Evolutionary conservation across 2,888 invertebrate species (phyloP), one percentile per base, ranked within the genome.

Genomic region (Priocnemis perturbator): DNA sequence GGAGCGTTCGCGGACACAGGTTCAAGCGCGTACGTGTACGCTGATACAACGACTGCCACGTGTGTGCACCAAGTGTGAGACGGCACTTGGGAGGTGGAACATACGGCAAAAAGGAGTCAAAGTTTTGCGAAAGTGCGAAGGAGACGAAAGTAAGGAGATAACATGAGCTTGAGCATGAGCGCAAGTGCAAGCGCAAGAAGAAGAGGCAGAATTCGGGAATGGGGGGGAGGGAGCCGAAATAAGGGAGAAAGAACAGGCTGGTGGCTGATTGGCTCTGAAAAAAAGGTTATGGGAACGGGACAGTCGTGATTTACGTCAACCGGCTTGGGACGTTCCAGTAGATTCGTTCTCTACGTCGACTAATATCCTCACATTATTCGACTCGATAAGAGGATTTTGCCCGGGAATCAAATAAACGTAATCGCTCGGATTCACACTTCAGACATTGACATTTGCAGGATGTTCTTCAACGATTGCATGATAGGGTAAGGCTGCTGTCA

Each of bases 181-280:
- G 60, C 11, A 20, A 45, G 20, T 15, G n/a, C 11, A 26, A 48
- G 53, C 63, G 37, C 53, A 60, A 60, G 64, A 60, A 61, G 61
- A 20, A 44, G 21, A 64, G 21, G 23, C 20, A 53, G 23, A 53
- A 37, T 37, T 9, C 17, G 75, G 67, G 76, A 69, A 69, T 65
- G 58, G 64, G 23, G 55, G 19, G 19, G 47, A 19, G 55, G 26
- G 64, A 37, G 60, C 30, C 67, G 58, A 65, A n/a, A 63, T 60
- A 57, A 68, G 59, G 50, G 64, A 71, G 60, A 75, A 58, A 53
- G 48, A 76, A 60, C 50, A 50, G 76, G 73, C 64, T 67, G 72
- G 71, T 73, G 81, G 85, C 81, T 87, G 87, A 87, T 87, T 87
- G 87, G 87, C 78, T 85, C 71, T 75, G 81, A 85, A 87, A 87